Base-by-base conservation (phyloP, 92 coral and sea anemone species). In the Nematostella vectensis region DNA sequence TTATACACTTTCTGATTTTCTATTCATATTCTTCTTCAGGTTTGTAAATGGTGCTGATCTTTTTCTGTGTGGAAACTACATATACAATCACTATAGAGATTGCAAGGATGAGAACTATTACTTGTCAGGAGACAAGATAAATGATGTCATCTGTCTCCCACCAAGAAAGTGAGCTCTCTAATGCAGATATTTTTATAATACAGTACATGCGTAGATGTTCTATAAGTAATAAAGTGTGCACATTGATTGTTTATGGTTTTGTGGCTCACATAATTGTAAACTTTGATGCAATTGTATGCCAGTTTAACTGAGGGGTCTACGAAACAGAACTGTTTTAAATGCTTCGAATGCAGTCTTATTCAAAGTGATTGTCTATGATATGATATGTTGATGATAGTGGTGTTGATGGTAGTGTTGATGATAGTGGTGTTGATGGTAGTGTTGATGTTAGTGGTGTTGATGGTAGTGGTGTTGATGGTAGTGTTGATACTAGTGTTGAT, bases 81-180 rank as follows among this genome's bases (percentile, higher is more conserved):
- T 91, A 61, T 91, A 91, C 55, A 91, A 91, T 75, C 98, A 91
- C 70, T 91, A 91, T 59, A 72, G 63, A 42, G 98, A 91, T 58
- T 91, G 98, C 57, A 86, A 91, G 55, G 98, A 91, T 65, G 89
- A 91, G 47, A 86, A 87, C 80, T 91, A 91, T 61, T 91, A 57
- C 48, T 72, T 91, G n/a, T 86, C 96, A 48, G 95, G 96, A 3
- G 98, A 91, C 68, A 87, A 71, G 72, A 91, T 91, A 50, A 91
- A 86, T 55, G 98, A 91, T 60, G 83, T 91, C 42, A 55, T 91
- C 39, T 81, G 81, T 55, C 53, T 91, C 26, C 95, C 88, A 3
- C 50, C 81, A 0, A 91, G 73, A 62, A 87, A 64, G 98, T 91
- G 56, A 39, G 83, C 48, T 8, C n/a, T n/a, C n/a, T n/a, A n/a